Evolutionary conservation across 2,113 vertebrate genomes (phyloP), one percentile per base, ranked within the genome.

Genomic region (Semicossyphus pulcher): DNA sequence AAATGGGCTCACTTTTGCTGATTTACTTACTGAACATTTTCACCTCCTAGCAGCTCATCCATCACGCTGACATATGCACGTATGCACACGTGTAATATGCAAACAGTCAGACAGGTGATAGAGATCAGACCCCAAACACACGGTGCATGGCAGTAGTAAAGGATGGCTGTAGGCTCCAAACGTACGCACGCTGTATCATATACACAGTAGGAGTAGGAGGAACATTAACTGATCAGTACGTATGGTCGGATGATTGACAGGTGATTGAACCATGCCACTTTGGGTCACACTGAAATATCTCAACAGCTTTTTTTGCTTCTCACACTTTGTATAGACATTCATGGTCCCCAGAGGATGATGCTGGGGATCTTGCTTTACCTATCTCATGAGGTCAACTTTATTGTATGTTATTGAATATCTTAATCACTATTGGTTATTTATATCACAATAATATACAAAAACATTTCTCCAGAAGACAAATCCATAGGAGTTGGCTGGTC

Each of bases 21-120:
- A 44, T 44, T 26, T 48, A 44, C 25, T 10, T 49, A n/a, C 3
- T 73, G 42, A 7, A 42, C 34, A 23, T 59, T 18, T 14, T 49
- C 14, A 21, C 51, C 20, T 56, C 7, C 8, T 0, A 39, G 44
- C 59, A n/a, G 21, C 20, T 48, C 28, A 23, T 31, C 21, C 11
- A 20, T 28, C 10, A 47, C 20, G 7, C 9, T 34, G 47, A 41
- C 10, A 58, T 7, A 45, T 14, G 54, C 52, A 67, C 20, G n/a
- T 11, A n/a, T 20, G 5, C 34, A 31, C 0, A 36, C 52, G 64
- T 66, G 10, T 60, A 49, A n/a, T n/a, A 57, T 54, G 52, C 21
- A 66, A 61, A 71, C 44, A 45, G 15, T 25, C 18, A 32, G 11
- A 10, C 39, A 56, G 34, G 0, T 62, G 72, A 72, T 63, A 56